phyloP scores from a whole-genome alignment of 2,797 vertebrate genomes.

The Chiloscyllium punctatum region DNA sequence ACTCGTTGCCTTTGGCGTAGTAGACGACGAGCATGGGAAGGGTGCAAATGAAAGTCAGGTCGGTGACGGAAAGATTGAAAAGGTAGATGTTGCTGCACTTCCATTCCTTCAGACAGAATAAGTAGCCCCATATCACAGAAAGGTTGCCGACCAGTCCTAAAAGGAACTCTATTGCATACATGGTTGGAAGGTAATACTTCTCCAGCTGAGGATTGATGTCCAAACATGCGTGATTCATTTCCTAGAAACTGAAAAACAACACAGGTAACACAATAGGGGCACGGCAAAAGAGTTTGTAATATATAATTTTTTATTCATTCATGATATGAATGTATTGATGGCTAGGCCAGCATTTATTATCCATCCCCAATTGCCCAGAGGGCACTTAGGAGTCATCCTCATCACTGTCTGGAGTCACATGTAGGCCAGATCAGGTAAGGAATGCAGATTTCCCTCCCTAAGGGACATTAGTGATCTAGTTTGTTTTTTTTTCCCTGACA shows the following conservation, averaged over 20 bases:
- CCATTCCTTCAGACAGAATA: conserved; percentile 77
- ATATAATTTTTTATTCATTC: no score
- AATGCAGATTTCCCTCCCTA: no score
- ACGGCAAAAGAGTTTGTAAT: neutral
- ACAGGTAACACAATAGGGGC: neutral
- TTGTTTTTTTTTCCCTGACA: no score
- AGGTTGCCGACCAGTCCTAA: conserved; percentile 67
- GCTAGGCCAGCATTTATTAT: no score
- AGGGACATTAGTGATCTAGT: no score
- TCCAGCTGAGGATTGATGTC: conserved; percentile 47
- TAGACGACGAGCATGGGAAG: conserved; percentile 67
- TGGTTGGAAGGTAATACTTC: conserved; percentile 66
- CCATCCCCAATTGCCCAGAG: no score
- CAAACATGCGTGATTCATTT: conserved; percentile 47
- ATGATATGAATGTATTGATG: no score
- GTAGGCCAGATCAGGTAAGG: no score
- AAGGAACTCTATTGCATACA: conserved; percentile 66
- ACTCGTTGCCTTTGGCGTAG: conserved; percentile 53
- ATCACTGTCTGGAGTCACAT: no score
- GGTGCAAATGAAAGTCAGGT: conserved; percentile 76
- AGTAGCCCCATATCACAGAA: conserved; percentile 66
- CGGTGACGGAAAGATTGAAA: conserved; percentile 77
- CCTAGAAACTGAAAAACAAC: conserved; percentile 45
- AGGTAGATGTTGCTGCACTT: conserved; percentile 77
- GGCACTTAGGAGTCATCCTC: no score